These are phyloP conservation scores for Aphis craccivora DNA, from an alignment of 1,140 invertebrate species.

Conservation along the genomic window DNA sequence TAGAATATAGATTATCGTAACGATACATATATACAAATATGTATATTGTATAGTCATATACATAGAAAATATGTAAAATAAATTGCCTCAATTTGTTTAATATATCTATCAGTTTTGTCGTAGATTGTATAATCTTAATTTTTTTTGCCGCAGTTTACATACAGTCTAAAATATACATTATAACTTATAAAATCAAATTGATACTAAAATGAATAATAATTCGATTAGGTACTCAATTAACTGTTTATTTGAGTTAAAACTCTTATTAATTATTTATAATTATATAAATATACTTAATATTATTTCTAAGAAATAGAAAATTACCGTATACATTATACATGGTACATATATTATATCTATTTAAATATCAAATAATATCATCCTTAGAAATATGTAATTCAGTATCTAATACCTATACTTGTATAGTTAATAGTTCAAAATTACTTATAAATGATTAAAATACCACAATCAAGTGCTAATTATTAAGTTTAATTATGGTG, in stretches of 20 bases:
- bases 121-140: no score
- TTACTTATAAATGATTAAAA: not conserved
- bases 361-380: not conserved
- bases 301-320: not conserved
- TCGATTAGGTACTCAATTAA: not conserved
- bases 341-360: not conserved
- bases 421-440: not conserved
- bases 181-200: slow-evolving; percentile 2
- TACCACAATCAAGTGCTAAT: not conserved
- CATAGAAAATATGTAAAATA: no score
- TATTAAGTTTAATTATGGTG: not conserved
- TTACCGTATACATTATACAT: not conserved
- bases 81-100: no score
- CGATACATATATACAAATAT: no score
- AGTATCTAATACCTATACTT: not conserved
- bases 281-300: not conserved
- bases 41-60: no score
- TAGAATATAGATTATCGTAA: no score
- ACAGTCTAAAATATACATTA: no score
- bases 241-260: not conserved
- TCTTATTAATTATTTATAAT: not conserved
- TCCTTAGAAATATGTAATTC: not conserved
- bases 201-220: not conserved
- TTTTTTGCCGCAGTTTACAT: no score
- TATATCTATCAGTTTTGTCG: no score